phyloP scores from a whole-genome alignment of 2,113 vertebrate genomes.

The Psophia crepitans region DNA sequence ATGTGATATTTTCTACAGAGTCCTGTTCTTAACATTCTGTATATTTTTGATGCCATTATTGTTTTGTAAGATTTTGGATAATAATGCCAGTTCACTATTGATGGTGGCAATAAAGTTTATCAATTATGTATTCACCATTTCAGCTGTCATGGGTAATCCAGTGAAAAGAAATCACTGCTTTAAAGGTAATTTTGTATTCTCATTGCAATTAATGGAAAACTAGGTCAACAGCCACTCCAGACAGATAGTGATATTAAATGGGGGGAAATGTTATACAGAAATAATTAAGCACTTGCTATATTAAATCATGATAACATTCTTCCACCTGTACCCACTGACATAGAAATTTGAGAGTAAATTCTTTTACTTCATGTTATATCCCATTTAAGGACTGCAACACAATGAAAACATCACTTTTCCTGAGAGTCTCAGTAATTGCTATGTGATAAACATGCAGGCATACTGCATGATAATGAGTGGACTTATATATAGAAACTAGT shows the following conservation, averaged over 20 bases:
- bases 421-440: constrained; percentile 35
- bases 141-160: constrained; percentile 9
- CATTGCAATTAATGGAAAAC: constrained; percentile 79
- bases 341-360: constrained; percentile 15
- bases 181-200: constrained; percentile 63
- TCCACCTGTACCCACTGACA: constrained; percentile 19
- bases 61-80: not conserved
- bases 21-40: not conserved
- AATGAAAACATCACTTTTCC: constrained; percentile 35
- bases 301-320: constrained; percentile 6
- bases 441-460: constrained; percentile 49
- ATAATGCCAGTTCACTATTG: not conserved
- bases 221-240: constrained; percentile 75
- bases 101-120: not conserved
- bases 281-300: constrained; percentile 50
- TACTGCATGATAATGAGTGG: constrained; percentile 46
- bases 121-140: constrained; percentile 5
- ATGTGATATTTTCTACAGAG: not conserved
- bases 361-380: not conserved
- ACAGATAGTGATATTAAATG: constrained; percentile 43
- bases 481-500: constrained; percentile 67
- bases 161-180: constrained; percentile 51
- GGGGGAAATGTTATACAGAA: not conserved
- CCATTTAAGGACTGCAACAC: constrained; percentile 6
- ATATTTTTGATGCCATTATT: not conserved